Base-by-base conservation (phyloP, 2,888 invertebrate species). In the Tupiocoris notatus region DNA sequence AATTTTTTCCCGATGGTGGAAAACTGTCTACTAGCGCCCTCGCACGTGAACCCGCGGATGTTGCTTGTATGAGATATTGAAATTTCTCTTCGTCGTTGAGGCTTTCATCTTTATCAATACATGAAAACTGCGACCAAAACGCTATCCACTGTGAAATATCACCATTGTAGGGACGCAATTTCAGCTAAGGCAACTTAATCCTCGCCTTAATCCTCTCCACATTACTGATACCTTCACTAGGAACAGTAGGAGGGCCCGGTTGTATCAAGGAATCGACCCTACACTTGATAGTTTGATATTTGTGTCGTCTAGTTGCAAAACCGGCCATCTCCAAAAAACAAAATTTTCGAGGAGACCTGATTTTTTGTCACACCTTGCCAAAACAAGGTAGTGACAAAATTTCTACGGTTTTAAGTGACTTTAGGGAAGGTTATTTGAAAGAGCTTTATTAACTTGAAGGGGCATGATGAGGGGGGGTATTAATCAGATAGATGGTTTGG, bases 1-100 rank as follows among this genome's bases (percentile, higher is more conserved):
- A 82, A 64, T 82, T 82, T 62, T 79, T 80, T 0, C 61, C 79
- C 1, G 79, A 80, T 0, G 80, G 78, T 64, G 81, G 81, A 57
- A 64, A 81, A 77, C 80, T 80, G 1, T 80, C 77, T 0, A 82
- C 80, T 1, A 82, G 7, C 17, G 80, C 79, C 24, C 78, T 20
- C 6, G 82, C 81, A 70, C 76, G 2, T 21, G 76, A 73, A 2
- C 68, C 68, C 7, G 56, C 7, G 3, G 17, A n/a, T 6, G 66
- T 66, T 2, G 39, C 24, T n/a, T 54, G 25, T 7, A 66, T 66
- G 20, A 66, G 39, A 20, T 66, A 66, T 18, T 66, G 66, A 17
- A 66, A 66, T 17, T 66, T 66, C 39, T 39, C 18, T n/a, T 66
- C 66, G 12, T 24, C 39, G 6, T 7, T 3, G 6, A 66, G 20